Conservation (phyloP, 2,113 vertebrate genomes). For the Heliornis fulica region DNA sequence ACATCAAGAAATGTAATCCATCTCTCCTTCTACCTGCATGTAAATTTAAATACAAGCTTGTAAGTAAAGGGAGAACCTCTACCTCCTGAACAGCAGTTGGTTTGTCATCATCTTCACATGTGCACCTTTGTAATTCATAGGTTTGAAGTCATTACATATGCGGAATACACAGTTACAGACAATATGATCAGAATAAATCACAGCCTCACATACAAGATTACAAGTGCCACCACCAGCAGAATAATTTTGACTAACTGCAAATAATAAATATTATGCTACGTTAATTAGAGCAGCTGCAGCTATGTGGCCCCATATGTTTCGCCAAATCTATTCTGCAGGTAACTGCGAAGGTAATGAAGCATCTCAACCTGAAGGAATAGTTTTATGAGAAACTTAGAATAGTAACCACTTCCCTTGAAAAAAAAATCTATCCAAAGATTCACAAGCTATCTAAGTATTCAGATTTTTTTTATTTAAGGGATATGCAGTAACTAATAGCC, state of each 20-base stretch:
- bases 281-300: neutral
- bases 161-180: neutral
- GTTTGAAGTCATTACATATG: neutral
- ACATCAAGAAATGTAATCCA: neutral
- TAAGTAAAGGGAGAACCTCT: neutral
- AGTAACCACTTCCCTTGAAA: neutral
- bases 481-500: neutral
- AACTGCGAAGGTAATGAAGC: neutral
- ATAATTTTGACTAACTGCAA: neutral
- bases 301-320: neutral
- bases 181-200: constrained; percentile 13
- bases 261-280: neutral
- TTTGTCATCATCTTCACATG: neutral
- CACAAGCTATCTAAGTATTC: neutral
- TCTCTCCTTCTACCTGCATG: neutral
- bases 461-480: neutral
- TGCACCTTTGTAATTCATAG: neutral
- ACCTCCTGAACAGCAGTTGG: neutral
- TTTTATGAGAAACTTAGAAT: neutral
- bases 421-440: neutral
- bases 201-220: neutral
- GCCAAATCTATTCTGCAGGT: neutral
- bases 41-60: neutral
- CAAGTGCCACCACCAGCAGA: neutral
- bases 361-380: neutral